Percentiles rank a stretch among this genome's conserved stretches.
These are phyloP conservation scores for Mycalesis mineus DNA, from an alignment of 2,888 invertebrate genomes.

Conservation along the genomic window DNA sequence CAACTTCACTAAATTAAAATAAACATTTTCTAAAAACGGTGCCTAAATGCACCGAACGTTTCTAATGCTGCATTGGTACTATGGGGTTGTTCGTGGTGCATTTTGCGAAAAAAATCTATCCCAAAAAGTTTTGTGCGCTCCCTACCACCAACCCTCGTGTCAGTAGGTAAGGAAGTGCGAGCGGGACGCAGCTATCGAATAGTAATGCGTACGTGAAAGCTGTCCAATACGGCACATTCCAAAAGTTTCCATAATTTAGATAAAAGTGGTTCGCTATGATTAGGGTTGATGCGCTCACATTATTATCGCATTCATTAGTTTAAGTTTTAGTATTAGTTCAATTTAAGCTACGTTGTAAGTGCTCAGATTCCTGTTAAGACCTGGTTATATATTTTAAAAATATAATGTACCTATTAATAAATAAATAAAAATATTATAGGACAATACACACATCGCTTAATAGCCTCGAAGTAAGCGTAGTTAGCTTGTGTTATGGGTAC, in stretches of 20 bases:
- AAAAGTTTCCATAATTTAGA: slow-evolving; percentile 77
- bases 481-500: too few relatives aligned
- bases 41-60: slow-evolving; percentile 12
- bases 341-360: too few relatives aligned
- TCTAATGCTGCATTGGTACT: slow-evolving; percentile 48
- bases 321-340: too few relatives aligned
- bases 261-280: slow-evolving; percentile 75
- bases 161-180: slow-evolving; percentile 60
- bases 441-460: too few relatives aligned
- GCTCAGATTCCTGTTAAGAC: too few relatives aligned
- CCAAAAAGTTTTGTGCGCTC: slow-evolving; percentile 71
- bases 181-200: slow-evolving; percentile 43
- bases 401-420: too few relatives aligned
- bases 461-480: too few relatives aligned
- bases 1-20: slow-evolving; percentile 15
- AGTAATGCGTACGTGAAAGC: slow-evolving; percentile 51
- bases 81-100: slow-evolving; percentile 56
- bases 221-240: slow-evolving; percentile 62
- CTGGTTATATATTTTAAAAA: too few relatives aligned
- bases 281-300: slow-evolving; percentile 54
- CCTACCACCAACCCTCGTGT: slow-evolving; percentile 66
- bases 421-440: too few relatives aligned
- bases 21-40: slow-evolving; percentile 1
- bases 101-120: slow-evolving; percentile 73
- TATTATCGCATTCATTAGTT: neutral